Conservation (phyloP, 2,888 invertebrate species). For the Scaptomyza reducta region DNA sequence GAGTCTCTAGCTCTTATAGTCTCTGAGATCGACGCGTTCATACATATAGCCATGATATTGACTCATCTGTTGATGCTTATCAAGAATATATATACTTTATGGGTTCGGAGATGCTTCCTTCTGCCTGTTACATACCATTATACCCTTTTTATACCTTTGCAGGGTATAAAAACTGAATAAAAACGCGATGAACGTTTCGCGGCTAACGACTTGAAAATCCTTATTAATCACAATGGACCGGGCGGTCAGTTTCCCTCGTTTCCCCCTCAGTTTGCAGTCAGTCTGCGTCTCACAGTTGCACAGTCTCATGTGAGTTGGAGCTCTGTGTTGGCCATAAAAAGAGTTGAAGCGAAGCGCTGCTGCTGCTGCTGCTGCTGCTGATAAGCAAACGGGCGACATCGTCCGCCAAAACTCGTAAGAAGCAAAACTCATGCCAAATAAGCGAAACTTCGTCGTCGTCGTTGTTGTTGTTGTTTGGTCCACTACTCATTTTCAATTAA, state of each 20-base stretch:
- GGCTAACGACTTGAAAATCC: slow-evolving; percentile 79
- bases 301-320: slow-evolving; percentile 57
- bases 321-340: slow-evolving; percentile 72
- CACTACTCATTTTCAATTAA: slow-evolving; percentile 79
- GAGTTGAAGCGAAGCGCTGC: slow-evolving; percentile 64
- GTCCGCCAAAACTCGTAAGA: slow-evolving; percentile 30
- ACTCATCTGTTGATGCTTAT: too few relatives aligned
- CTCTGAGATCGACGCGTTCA: too few relatives aligned
- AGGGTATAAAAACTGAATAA: slow-evolving; percentile 24
- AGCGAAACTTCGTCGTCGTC: slow-evolving; percentile 45
- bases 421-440: slow-evolving; percentile 55
- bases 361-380: slow-evolving; percentile 71
- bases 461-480: slow-evolving; percentile 44
- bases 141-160: too few relatives aligned
- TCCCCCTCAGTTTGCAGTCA: slow-evolving; percentile 21
- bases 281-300: slow-evolving; percentile 2
- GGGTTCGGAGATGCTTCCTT: too few relatives aligned
- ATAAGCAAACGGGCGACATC: slow-evolving; percentile 76
- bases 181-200: slow-evolving; percentile 46
- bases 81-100: too few relatives aligned
- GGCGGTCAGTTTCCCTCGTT: slow-evolving; percentile 27
- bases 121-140: too few relatives aligned
- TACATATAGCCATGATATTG: too few relatives aligned
- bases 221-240: slow-evolving; percentile 74
- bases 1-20: too few relatives aligned